phyloP scores from a whole-genome alignment of 2,888 invertebrate genomes.

The Drosophila merina region DNA sequence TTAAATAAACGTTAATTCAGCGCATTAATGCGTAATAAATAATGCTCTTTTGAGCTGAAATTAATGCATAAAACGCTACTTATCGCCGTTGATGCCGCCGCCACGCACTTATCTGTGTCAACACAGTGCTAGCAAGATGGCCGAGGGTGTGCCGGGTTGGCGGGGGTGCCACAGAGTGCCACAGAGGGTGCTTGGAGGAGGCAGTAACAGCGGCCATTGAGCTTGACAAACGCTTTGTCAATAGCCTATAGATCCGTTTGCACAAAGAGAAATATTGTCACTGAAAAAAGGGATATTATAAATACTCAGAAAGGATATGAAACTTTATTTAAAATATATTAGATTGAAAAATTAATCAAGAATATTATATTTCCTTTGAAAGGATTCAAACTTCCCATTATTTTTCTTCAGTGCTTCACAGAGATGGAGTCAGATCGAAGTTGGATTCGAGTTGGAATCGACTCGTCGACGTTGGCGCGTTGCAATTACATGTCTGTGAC shows the following conservation, averaged over 20 bases:
- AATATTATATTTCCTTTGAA: too few relatives aligned
- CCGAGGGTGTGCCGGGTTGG: slow-evolving; percentile 2
- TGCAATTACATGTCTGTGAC: slow-evolving; percentile 79
- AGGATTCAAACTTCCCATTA: too few relatives aligned
- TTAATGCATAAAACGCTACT: slow-evolving; percentile 79
- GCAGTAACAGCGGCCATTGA: slow-evolving; percentile 22
- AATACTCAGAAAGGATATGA: background rate
- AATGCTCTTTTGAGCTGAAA: slow-evolving; percentile 75
- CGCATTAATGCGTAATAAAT: slow-evolving; percentile 80
- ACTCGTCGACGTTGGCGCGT: slow-evolving; percentile 61
- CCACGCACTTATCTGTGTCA: slow-evolving; percentile 78
- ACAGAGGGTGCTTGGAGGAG: slow-evolving; percentile 1
- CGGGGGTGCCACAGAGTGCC: background rate
- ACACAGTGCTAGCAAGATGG: slow-evolving; percentile 54
- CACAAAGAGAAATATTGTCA: background rate
- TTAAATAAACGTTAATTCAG: slow-evolving; percentile 80
- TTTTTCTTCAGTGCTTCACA: slow-evolving; percentile 16
- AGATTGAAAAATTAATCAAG: background rate
- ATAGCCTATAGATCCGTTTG: slow-evolving; percentile 73
- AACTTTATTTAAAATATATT: background rate
- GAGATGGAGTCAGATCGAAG: slow-evolving; percentile 41
- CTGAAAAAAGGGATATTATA: background rate
- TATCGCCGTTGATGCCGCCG: slow-evolving; percentile 71
- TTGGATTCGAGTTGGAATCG: slow-evolving; percentile 25
- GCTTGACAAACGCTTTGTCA: slow-evolving; percentile 76